Evolutionary conservation across 2,888 invertebrate genomes (phyloP).

Genomic region (Thecocarcelia acutangulata): DNA sequence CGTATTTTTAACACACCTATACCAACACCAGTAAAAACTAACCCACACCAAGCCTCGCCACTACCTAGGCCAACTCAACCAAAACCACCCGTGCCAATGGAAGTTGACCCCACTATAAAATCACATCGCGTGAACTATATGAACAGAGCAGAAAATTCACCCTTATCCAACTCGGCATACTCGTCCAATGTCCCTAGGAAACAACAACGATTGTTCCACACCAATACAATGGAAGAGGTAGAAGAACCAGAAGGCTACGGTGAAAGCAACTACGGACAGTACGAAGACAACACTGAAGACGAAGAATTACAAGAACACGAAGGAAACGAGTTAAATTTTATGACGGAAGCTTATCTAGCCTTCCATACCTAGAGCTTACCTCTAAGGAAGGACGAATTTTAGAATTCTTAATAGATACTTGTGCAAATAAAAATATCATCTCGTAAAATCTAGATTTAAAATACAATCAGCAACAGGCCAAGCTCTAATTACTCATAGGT

Average conservation of each 20-base stretch:
- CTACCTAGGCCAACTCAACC: no score
- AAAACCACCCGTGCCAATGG: no score
- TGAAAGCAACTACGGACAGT: conserved; percentile 18
- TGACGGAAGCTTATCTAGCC: conserved; percentile 59
- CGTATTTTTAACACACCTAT: background rate
- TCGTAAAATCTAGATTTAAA: conserved; percentile 1
- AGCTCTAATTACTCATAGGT: conserved; percentile 5
- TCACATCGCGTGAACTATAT: no score
- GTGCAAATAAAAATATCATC: conserved; percentile 29
- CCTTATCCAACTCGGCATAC: no score
- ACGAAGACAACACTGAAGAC: background rate
- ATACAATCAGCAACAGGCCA: conserved; percentile 4
- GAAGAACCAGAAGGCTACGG: background rate
- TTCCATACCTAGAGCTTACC: conserved; percentile 54
- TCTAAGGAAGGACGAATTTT: conserved; percentile 32
- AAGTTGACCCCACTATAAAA: no score
- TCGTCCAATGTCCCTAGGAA: no score
- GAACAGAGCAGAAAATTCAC: no score
- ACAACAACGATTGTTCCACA: no score
- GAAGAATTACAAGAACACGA: conserved; percentile 4
- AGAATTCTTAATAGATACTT: conserved; percentile 51
- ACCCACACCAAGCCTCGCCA: no score
- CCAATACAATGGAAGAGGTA: no score
- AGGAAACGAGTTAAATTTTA: conserved; percentile 60
- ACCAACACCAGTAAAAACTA: conserved; percentile 10